phyloP scores from a whole-genome alignment of 53 echinoderm and acorn worm genomes.

The Patiria pectinifera region DNA sequence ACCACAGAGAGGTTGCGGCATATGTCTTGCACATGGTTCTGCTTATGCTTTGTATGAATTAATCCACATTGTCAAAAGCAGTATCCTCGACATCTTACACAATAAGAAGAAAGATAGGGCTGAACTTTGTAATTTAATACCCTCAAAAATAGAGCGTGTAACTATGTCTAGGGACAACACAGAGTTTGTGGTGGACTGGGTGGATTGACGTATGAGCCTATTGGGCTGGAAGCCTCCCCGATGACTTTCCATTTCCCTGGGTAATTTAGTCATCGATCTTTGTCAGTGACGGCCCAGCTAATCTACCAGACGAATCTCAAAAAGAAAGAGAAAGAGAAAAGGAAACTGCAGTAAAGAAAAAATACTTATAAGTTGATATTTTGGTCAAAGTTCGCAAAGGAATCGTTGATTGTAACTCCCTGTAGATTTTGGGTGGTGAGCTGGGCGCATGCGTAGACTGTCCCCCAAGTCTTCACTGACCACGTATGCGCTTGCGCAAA shows the following conservation, averaged over 20 bases:
- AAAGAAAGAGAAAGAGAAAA: not conserved
- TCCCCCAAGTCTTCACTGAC: not conserved
- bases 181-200: not conserved
- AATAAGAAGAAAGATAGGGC: not conserved
- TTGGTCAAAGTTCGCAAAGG: not conserved
- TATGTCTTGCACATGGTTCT: not conserved
- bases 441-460: not conserved
- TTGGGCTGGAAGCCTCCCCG: not conserved
- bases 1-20: not conserved
- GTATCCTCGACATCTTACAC: not conserved
- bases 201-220: conserved; percentile 2
- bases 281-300: not conserved
- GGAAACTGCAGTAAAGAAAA: not conserved
- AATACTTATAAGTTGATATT: not conserved
- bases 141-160: not conserved
- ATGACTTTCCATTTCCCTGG: not conserved
- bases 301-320: not conserved
- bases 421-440: not conserved
- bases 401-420: not conserved
- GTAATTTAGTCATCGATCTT: conserved; percentile 33
- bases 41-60: not conserved
- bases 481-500: not conserved
- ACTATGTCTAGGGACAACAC: not conserved
- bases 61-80: not conserved
- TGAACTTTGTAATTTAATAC: not conserved